Conservation (phyloP, 2,113 vertebrate species). For the Harpagus bidentatus region DNA sequence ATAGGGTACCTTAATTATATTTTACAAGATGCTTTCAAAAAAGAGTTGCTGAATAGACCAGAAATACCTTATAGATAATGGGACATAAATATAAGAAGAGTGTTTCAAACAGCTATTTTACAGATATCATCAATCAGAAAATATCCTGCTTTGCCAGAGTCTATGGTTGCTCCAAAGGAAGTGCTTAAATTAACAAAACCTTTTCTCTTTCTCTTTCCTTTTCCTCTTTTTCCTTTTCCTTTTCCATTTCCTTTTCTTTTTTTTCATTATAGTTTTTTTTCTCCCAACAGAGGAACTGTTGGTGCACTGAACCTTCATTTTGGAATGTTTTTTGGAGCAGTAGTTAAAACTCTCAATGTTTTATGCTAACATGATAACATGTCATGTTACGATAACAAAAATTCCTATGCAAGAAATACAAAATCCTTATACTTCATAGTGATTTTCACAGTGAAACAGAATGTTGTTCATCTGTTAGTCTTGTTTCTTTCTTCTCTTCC, state of each 20-base stretch:
- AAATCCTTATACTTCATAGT: neutral
- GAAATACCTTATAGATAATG: slow-evolving; percentile 5
- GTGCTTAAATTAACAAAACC: neutral
- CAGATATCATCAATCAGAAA: slow-evolving; percentile 31
- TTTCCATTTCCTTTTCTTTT: neutral
- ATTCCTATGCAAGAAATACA: neutral
- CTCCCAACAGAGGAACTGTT: neutral
- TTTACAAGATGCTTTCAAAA: slow-evolving; percentile 25
- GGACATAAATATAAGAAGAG: neutral
- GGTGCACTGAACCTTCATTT: neutral
- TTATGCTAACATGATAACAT: neutral
- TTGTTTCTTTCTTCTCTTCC: neutral
- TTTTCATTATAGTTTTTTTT: neutral
- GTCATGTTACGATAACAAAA: neutral
- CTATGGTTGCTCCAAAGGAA: neutral
- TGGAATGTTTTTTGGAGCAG: neutral
- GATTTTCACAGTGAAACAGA: neutral
- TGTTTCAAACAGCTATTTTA: slow-evolving; percentile 6
- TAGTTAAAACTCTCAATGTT: neutral
- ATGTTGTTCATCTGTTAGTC: neutral
- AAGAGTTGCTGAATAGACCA: slow-evolving; percentile 10
- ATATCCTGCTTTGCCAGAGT: neutral
- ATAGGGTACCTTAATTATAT: slow-evolving; percentile 7
- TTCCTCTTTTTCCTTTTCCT: rapidly evolving
- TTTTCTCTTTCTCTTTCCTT: rapidly evolving